phyloP scores from a whole-genome alignment of 2,888 invertebrate genomes.

The Apeira syringaria region DNA sequence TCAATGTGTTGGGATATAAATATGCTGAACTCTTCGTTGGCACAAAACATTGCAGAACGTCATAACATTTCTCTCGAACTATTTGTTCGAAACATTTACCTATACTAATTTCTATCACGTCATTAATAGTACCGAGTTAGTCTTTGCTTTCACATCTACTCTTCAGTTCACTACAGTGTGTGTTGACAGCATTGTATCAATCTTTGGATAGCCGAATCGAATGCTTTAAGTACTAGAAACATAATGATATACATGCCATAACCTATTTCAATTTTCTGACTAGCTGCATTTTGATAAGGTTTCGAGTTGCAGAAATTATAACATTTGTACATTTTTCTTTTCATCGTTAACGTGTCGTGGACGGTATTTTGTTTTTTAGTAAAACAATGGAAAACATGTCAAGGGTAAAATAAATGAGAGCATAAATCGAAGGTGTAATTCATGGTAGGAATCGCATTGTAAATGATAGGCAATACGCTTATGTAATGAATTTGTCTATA shows the following conservation, averaged over 20 bases:
- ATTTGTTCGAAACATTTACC: conserved; percentile 25
- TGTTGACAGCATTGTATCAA: conserved; percentile 51
- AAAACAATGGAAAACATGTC: too few species aligned
- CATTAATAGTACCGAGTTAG: conserved; percentile 52
- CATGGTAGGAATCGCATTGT: too few species aligned
- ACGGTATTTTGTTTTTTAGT: conserved; percentile 1
- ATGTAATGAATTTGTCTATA: too few species aligned
- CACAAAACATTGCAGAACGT: conserved; percentile 29
- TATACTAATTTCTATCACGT: conserved; percentile 54
- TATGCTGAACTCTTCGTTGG: conserved; percentile 60
- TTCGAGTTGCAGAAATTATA: neutral
- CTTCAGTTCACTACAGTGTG: conserved; percentile 40
- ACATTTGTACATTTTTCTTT: conserved; percentile 1
- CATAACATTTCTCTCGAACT: conserved; percentile 1
- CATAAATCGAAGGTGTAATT: too few species aligned
- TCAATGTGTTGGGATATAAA: conserved; percentile 65
- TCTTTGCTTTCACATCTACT: conserved; percentile 58
- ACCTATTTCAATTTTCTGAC: neutral
- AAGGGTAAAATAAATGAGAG: too few species aligned
- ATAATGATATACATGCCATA: neutral
- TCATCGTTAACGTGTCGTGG: neutral
- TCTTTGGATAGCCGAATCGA: conserved; percentile 5
- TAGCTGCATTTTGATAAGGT: neutral
- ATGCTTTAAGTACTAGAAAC: conserved; percentile 2
- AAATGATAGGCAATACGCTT: too few species aligned